Evolutionary conservation across 2,888 invertebrate species (phyloP), one percentile per base, ranked within the genome.

Genomic region (Dione vanillae): DNA sequence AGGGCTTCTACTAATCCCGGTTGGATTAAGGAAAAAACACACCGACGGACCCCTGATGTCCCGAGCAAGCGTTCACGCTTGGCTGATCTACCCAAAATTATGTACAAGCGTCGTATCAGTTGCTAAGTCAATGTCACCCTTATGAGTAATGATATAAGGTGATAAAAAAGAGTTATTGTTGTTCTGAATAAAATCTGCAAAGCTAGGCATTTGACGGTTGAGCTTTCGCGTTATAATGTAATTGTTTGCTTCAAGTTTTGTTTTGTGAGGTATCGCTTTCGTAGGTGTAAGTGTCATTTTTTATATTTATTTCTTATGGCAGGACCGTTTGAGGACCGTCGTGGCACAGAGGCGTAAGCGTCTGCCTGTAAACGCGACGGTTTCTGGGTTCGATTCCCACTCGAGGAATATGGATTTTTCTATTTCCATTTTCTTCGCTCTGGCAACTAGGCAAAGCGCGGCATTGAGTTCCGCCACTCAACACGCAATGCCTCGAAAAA

Each of bases 11-110:
- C 87, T 92, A 92, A 93, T 92, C 92, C 92, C 82, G 87, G 86
- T 86, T 85, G 92, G 92, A 92, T 92, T 92, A 91, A 87, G 85
- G 86, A 90, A 91, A 92, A 92, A 92, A 92, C 86, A 89, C 87
- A 90, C 89, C 85, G 81, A 83, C 84, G 82, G 84, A 81, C 90
- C 89, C 90, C 91, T 89, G 88, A 77, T 85, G 89, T 89, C 87
- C 86, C 85, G 84, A 81, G 84, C 91, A 91, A 90, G 91, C 90
- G 88, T 90, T 88, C 87, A 88, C 83, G 92, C 92, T 86, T 89
- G 91, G 78, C 87, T 87, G 90, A 86, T 82, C 83, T 76, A 72
- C 70, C 62, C 65, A 75, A 69, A 7, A 20, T 54, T 69, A 45
- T 72, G 20, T 70, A 51, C 72, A 19, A 45, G 49, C 59, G 7